Evolutionary conservation across 2,888 invertebrate genomes (phyloP).

Genomic region (Scaeva pyrastri): DNA sequence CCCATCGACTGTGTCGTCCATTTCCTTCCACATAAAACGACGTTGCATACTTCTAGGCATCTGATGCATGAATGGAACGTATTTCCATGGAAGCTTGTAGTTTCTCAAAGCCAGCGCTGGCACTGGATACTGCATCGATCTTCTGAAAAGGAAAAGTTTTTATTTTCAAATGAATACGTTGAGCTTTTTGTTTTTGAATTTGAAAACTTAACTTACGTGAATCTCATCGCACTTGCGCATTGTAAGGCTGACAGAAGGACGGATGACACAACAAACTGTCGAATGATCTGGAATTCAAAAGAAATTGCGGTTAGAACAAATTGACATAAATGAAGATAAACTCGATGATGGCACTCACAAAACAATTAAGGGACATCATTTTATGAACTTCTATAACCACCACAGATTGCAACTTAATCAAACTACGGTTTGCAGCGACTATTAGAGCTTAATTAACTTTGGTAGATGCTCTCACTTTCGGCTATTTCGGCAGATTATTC

Average conservation of each 20-base stretch:
- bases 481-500: slow-evolving; percentile 56
- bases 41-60: slow-evolving; percentile 80
- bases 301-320: not conserved
- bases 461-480: slow-evolving; percentile 52
- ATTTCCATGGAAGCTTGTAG: slow-evolving; percentile 41
- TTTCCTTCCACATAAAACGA: slow-evolving; percentile 83
- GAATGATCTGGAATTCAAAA: slow-evolving; percentile 40
- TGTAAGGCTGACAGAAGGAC: slow-evolving; percentile 42
- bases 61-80: slow-evolving; percentile 18
- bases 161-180: slow-evolving; percentile 26
- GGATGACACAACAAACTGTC: slow-evolving; percentile 44
- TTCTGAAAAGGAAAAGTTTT: slow-evolving; percentile 18
- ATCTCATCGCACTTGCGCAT: slow-evolving; percentile 45
- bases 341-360: slow-evolving; percentile 43
- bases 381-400: not conserved
- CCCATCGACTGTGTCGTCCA: slow-evolving; percentile 81
- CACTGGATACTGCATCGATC: slow-evolving; percentile 50
- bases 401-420: slow-evolving; percentile 4
- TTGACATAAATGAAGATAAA: not conserved
- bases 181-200: not conserved
- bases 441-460: slow-evolving; percentile 19
- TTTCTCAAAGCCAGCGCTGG: slow-evolving; percentile 59
- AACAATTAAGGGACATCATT: slow-evolving; percentile 36
- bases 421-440: not conserved
- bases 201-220: slow-evolving; percentile 35